Evolutionary conservation across 2,797 vertebrate genomes (phyloP).

Genomic region (Hybognathus amarus): DNA sequence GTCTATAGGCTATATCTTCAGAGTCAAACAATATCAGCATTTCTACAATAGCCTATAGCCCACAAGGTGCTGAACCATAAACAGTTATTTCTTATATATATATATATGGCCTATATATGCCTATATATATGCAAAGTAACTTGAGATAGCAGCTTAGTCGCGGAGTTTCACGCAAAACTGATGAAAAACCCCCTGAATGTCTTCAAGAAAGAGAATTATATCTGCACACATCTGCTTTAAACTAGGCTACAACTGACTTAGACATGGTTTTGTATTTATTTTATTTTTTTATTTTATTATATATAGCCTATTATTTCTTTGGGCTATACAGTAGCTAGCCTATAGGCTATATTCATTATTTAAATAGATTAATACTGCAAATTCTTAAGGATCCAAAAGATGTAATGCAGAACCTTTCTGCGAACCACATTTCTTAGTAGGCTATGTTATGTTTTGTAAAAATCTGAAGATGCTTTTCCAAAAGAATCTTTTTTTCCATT

Average conservation of each 20-base stretch:
- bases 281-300: too few relatives aligned
- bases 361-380: neutral
- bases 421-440: neutral
- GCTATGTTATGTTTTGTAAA: neutral
- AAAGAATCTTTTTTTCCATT: neutral
- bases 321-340: too few relatives aligned
- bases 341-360: neutral
- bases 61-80: neutral
- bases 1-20: neutral
- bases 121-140: neutral
- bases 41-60: neutral
- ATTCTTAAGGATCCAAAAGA: neutral
- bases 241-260: neutral
- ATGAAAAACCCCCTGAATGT: neutral
- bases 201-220: neutral
- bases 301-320: too few relatives aligned
- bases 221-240: neutral
- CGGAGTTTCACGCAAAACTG: neutral
- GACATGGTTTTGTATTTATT: neutral
- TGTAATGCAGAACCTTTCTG: neutral
- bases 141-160: neutral
- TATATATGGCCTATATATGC: too few relatives aligned
- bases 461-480: too few relatives aligned
- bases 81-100: too few relatives aligned
- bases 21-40: too few relatives aligned